Evolutionary conservation across 2,113 vertebrate genomes (phyloP).

Genomic region (Ancistrus triradiatus): DNA sequence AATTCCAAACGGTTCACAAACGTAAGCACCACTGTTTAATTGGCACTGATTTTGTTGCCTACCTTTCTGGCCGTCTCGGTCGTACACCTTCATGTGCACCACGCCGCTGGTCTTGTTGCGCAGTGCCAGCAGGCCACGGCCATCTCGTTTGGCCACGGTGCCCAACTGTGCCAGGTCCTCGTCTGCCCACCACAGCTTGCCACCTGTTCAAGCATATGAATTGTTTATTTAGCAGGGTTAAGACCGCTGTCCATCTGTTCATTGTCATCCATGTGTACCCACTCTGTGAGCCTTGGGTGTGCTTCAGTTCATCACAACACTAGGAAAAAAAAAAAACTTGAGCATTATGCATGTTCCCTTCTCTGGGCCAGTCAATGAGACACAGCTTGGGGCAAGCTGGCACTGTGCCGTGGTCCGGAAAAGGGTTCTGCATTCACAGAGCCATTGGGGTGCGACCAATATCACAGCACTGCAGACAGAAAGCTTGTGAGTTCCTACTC

Average conservation of each 20-base stretch:
- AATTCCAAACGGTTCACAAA: too few species aligned
- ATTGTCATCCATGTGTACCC: constrained; percentile 22
- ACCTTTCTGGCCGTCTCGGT: constrained; percentile 92
- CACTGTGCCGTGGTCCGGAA: constrained; percentile 39
- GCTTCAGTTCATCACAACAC: constrained; percentile 11
- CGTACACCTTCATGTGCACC: constrained; percentile 96
- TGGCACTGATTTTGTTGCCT: too few species aligned
- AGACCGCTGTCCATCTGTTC: not conserved
- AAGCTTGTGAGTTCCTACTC: constrained; percentile 26
- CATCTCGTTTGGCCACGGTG: constrained; percentile 89
- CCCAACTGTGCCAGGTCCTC: constrained; percentile 88
- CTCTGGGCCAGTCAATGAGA: constrained; percentile 47
- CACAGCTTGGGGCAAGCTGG: constrained; percentile 41
- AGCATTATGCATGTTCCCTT: constrained; percentile 31
- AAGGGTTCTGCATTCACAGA: constrained; percentile 48
- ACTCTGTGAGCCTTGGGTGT: constrained; percentile 7
- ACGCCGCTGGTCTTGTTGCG: constrained; percentile 91
- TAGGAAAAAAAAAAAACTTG: constrained; percentile 4
- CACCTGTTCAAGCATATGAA: constrained; percentile 71
- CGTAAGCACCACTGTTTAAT: too few species aligned
- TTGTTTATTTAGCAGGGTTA: constrained; percentile 22
- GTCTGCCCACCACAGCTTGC: constrained; percentile 96
- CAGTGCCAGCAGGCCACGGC: constrained; percentile 77
- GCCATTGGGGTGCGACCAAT: constrained; percentile 39
- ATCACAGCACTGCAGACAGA: constrained; percentile 24